Percentiles rank a stretch among this genome's conserved stretches.
phyloP scores from a whole-genome alignment of 2,888 invertebrate species.

The Drosophila koepferae region DNA sequence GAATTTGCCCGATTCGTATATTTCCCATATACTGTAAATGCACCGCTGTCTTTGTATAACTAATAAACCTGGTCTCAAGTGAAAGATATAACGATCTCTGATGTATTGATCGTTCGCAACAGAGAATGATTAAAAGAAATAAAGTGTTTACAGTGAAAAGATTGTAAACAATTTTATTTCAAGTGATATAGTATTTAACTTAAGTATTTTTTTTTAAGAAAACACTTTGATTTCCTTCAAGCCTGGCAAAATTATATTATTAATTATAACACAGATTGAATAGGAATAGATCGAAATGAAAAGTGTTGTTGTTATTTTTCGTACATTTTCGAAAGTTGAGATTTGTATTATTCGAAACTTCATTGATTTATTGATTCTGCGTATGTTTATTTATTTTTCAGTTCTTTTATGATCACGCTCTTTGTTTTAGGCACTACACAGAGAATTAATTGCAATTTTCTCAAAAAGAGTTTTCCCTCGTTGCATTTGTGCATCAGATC shows the following conservation, averaged over 20 bases:
- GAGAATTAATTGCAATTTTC: constrained; percentile 25
- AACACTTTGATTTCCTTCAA: too few species aligned
- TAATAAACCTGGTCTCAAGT: constrained; percentile 47
- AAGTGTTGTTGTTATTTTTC: background rate
- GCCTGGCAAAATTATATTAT: too few species aligned
- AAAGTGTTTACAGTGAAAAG: constrained; percentile 17
- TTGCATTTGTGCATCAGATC: background rate
- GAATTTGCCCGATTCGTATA: background rate
- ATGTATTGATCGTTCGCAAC: constrained; percentile 39
- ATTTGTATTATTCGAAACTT: background rate
- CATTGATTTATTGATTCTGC: background rate
- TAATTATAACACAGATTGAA: too few species aligned
- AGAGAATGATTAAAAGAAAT: background rate
- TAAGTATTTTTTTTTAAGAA: too few species aligned
- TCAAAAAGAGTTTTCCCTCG: constrained; percentile 1
- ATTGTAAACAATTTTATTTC: background rate
- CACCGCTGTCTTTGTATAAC: constrained; percentile 57
- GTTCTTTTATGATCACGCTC: background rate
- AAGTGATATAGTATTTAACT: background rate
- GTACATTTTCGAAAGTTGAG: background rate
- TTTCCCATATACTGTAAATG: constrained; percentile 7
- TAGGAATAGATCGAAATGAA: too few species aligned
- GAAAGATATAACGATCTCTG: constrained; percentile 61
- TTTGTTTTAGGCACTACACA: background rate
- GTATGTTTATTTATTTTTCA: background rate